Conservation (phyloP, 1,140 invertebrate genomes). For the Drosophila sturtevanti region DNA sequence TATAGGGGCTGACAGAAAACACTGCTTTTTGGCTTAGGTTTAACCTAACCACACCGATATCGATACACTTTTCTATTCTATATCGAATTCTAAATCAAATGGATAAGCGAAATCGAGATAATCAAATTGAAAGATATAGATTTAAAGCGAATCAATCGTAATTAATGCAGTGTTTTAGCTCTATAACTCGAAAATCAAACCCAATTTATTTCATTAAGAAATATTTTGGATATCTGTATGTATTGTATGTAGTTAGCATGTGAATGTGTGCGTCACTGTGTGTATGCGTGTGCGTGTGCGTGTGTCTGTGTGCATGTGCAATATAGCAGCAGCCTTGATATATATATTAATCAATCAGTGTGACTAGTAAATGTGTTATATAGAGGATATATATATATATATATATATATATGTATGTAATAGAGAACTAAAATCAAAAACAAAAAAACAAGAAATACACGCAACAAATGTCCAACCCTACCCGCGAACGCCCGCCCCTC, state of each 20-base stretch:
- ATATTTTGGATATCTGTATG: background rate
- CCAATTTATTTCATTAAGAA: background rate
- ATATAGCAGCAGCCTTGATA: constrained; percentile 2
- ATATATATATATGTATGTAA: background rate
- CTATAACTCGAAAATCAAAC: background rate
- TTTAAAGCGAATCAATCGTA: too few species aligned
- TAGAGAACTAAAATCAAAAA: constrained; percentile 5
- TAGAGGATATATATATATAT: background rate
- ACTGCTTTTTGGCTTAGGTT: background rate
- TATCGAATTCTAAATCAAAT: too few species aligned
- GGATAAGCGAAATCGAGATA: too few species aligned
- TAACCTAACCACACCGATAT: too few species aligned
- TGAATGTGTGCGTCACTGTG: background rate
- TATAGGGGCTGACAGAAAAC: background rate
- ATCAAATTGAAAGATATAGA: too few species aligned
- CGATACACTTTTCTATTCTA: too few species aligned
- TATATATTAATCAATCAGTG: constrained; percentile 5
- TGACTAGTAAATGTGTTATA: constrained; percentile 5
- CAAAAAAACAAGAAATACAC: background rate
- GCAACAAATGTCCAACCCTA: background rate
- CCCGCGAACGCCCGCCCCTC: background rate
- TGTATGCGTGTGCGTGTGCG: background rate
- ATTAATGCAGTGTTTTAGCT: background rate
- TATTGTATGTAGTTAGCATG: background rate
- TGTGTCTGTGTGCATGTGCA: background rate